phyloP scores from a whole-genome alignment of 2,113 vertebrate genomes.

The Phaetusa simplex region DNA sequence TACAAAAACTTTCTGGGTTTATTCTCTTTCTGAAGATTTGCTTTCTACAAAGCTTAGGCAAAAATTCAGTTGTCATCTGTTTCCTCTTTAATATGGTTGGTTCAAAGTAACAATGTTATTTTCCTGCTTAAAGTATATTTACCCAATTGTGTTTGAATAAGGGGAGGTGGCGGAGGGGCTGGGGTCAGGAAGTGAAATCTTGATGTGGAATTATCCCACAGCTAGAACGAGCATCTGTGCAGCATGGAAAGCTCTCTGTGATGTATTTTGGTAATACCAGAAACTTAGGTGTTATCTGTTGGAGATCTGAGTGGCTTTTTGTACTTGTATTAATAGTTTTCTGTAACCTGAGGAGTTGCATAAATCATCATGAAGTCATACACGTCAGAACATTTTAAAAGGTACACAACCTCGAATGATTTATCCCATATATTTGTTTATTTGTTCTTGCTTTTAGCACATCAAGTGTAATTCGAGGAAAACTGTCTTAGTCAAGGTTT shows the following conservation, averaged over 20 bases:
- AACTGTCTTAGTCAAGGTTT: background rate
- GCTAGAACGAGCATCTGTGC: background rate
- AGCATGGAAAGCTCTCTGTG: rapidly evolving
- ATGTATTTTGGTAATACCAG: background rate
- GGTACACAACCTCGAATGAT: background rate
- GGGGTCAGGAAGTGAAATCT: background rate
- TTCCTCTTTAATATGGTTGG: background rate
- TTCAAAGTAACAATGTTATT: background rate
- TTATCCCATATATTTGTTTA: background rate
- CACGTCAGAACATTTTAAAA: background rate
- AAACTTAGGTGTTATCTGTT: background rate
- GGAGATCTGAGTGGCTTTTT: background rate
- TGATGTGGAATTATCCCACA: background rate
- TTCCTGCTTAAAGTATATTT: background rate
- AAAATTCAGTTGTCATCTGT: background rate
- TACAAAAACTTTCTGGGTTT: background rate
- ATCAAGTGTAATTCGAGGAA: background rate
- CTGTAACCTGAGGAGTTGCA: background rate
- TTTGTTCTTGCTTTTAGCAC: background rate
- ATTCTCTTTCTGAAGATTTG: background rate
- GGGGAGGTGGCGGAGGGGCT: background rate
- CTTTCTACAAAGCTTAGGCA: background rate
- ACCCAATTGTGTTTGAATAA: background rate
- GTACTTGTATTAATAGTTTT: background rate
- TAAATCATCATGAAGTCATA: background rate